These are phyloP conservation scores for Cosmia pyralina DNA, from an alignment of 2,888 invertebrate species.

Conservation along the genomic window DNA sequence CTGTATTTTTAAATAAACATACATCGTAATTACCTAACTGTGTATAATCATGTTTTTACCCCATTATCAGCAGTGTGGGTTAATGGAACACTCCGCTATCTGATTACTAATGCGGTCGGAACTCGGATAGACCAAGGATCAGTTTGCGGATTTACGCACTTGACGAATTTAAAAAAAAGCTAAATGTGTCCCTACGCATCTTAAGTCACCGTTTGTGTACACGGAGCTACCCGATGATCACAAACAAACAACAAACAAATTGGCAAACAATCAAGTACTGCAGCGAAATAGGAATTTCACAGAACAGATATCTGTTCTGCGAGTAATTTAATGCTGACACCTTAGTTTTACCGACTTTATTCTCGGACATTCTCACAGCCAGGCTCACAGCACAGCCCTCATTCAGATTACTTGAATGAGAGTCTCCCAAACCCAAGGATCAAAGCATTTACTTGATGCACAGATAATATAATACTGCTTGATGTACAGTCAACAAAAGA, in stretches of 20 bases:
- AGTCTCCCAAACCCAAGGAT: background rate
- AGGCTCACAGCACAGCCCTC: background rate
- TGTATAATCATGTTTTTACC: conserved; percentile 7
- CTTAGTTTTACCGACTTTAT: background rate
- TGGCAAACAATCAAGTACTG: background rate
- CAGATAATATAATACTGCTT: too few relatives aligned
- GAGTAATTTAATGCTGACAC: background rate
- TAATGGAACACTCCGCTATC: conserved; percentile 12
- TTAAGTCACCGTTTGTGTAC: too few relatives aligned
- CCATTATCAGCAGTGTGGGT: conserved; percentile 17
- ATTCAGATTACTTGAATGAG: background rate
- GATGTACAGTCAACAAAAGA: too few relatives aligned
- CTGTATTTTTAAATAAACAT: conserved; percentile 13
- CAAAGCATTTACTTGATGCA: conserved; percentile 2
- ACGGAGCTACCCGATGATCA: background rate
- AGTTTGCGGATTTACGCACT: background rate
- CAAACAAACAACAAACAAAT: too few relatives aligned
- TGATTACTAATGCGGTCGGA: conserved; percentile 6
- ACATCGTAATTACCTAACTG: background rate
- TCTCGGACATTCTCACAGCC: background rate
- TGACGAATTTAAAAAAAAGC: background rate
- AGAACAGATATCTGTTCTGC: too few relatives aligned
- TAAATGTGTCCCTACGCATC: too few relatives aligned
- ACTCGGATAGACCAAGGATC: too few relatives aligned
- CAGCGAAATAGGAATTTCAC: background rate